phyloP scores from a whole-genome alignment of 23 tunicate species.

The Botrylloides violaceus region DNA sequence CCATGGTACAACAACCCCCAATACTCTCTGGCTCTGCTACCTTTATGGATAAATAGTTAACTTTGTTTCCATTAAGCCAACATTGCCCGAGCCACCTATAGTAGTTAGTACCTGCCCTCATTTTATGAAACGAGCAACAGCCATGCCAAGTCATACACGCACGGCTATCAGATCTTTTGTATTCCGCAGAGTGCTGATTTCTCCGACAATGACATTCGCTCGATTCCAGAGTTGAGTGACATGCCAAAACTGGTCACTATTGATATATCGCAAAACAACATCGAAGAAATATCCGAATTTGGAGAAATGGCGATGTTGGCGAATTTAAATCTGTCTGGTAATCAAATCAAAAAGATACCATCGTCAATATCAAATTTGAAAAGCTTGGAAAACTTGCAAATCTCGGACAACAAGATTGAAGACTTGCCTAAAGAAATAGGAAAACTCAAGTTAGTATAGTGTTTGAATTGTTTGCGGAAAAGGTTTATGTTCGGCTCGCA shows the following conservation, averaged over 20 bases:
- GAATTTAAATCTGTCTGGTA: conserved; percentile 64
- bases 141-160: too few relatives aligned
- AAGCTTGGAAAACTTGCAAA: conserved; percentile 43
- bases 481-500: too few relatives aligned
- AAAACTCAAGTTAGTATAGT: conserved; percentile 31
- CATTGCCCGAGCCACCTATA: too few relatives aligned
- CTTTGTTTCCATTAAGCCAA: too few relatives aligned
- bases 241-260: conserved; percentile 69
- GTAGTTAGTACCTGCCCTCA: too few relatives aligned
- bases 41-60: too few relatives aligned
- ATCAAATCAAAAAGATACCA: conserved; percentile 54
- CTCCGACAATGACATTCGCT: conserved; percentile 47
- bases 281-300: conserved; percentile 33
- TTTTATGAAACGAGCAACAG: too few relatives aligned
- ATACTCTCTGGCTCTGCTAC: too few relatives aligned
- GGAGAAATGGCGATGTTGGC: conserved; percentile 54
- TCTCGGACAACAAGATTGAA: conserved; percentile 55
- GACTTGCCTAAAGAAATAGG: conserved; percentile 57
- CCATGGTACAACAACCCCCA: too few relatives aligned
- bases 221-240: conserved; percentile 22
- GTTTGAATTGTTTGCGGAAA: too few relatives aligned
- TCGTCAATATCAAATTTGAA: conserved; percentile 41
- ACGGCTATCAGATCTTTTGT: neutral
- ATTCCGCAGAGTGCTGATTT: conserved; percentile 59
- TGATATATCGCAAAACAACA: conserved; percentile 57